Evolutionary conservation across 2,888 invertebrate genomes (phyloP).

Genomic region (Troglohyphantes excavatus): DNA sequence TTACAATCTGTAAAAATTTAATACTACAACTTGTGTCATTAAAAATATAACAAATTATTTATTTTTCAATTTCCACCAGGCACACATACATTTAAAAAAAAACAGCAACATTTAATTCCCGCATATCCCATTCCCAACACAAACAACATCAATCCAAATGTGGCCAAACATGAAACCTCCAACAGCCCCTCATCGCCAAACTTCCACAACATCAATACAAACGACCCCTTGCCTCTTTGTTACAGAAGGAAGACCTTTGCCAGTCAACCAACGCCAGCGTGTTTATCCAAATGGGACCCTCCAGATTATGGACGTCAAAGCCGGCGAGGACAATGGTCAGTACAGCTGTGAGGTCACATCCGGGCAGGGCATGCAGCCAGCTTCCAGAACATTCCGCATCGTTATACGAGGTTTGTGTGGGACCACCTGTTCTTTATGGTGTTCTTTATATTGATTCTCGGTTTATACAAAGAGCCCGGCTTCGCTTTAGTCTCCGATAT

Average conservation of each 20-base stretch:
- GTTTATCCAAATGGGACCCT: slow-evolving; percentile 79
- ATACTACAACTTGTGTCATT: no score
- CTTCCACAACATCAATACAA: neutral
- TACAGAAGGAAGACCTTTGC: slow-evolving; percentile 78
- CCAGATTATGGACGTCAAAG: slow-evolving; percentile 78
- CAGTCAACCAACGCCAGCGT: slow-evolving; percentile 77
- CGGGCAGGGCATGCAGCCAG: slow-evolving; percentile 70
- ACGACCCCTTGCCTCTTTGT: slow-evolving; percentile 9
- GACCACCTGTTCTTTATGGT: slow-evolving; percentile 64
- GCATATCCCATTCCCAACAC: neutral
- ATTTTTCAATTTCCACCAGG: no score
- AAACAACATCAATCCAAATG: neutral
- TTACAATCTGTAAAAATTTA: no score
- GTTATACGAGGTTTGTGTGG: slow-evolving; percentile 71
- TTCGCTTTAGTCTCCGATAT: neutral
- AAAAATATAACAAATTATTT: no score
- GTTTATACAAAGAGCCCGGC: slow-evolving; percentile 21
- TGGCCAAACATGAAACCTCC: slow-evolving; percentile 16
- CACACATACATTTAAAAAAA: no score
- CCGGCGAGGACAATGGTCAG: slow-evolving; percentile 79
- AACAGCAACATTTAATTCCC: neutral
- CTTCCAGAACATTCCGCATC: slow-evolving; percentile 70
- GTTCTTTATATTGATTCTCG: slow-evolving; percentile 42
- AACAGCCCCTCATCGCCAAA: neutral
- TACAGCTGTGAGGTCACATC: slow-evolving; percentile 79